Base-by-base conservation (phyloP, 2,888 invertebrate genomes). In the Tenthredo scrophulariae region DNA sequence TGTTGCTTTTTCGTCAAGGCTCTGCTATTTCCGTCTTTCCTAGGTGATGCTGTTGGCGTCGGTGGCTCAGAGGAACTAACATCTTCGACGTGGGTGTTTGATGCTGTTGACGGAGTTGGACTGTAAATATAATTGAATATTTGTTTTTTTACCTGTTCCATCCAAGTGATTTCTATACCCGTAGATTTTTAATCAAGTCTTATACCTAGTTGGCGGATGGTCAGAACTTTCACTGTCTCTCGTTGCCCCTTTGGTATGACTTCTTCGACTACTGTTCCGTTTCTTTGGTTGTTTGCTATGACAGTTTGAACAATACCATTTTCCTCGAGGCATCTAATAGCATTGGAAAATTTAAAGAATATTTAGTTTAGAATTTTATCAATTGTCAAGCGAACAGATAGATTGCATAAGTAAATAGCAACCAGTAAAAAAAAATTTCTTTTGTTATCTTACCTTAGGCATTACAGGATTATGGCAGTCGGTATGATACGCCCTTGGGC, bases 401-500 rank as follows among this genome's bases (percentile, higher is more conserved):
- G 2, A 18, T 67, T 67, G 26, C 29, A 33, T 13, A 29, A 10
- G 67, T 9, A 1, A 70, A 33, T 70, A 10, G 26, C 15, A 72
- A 43, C 40, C 2, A 43, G 29, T 85, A 2, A 18, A 77, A 29
- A 1, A 46, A 1, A 74, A 67, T 33, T 13, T n/a, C 93, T 93
- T 93, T 88, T 93, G 15, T 46, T 37, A 93, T 58, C 88, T 88
- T 91, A 96, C 96, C 95, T 97, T 97, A 89, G 96, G 94, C 91
- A 98, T 94, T 62, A 97, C 97, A 65, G 98, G 98, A 92, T 97
- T 97, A 91, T 98, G 96, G 93, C 99, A 99, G 93, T 98, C 98
- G 87, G 97, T 97, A 93, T 99, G 99, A 94, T 98, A 98, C 84
- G 98, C 97, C 84, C 98, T 95, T 4, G 97, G 97, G 93, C 99